Percentiles rank a stretch among this genome's conserved stretches.
Conservation (phyloP, 2,113 vertebrate species). For the Arvicanthis niloticus region DNA sequence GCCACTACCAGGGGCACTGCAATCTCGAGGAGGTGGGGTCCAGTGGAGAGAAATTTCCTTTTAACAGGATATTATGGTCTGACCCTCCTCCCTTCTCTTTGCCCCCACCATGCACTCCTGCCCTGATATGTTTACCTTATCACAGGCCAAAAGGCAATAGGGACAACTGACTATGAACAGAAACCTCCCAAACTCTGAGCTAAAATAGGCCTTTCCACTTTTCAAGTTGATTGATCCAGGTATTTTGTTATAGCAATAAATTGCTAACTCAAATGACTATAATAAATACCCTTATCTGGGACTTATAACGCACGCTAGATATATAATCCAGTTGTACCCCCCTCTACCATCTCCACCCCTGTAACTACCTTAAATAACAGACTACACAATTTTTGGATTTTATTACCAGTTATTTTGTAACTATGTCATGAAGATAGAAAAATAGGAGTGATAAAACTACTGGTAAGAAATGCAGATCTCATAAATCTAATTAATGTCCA, state of each 20-base stretch:
- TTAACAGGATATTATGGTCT: background rate
- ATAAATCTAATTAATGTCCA: conserved; percentile 49
- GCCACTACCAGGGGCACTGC: background rate
- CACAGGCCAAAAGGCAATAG: background rate
- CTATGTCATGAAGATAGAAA: conserved; percentile 46
- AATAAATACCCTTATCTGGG: background rate
- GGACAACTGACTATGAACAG: background rate
- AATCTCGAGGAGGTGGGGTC: too few relatives aligned
- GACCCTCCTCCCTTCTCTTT: background rate
- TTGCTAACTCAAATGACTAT: background rate
- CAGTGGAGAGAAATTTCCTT: background rate
- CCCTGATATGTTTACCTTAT: background rate
- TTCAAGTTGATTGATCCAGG: background rate
- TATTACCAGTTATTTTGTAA: conserved; percentile 57
- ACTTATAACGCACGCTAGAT: background rate
- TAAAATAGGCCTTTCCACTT: background rate
- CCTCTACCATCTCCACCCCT: too few relatives aligned
- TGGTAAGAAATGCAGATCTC: conserved; percentile 24
- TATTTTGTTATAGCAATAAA: background rate
- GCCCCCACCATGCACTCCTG: background rate
- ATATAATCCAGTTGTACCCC: background rate
- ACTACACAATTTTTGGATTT: background rate
- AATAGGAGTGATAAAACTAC: conserved; percentile 46
- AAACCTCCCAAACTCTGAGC: background rate
- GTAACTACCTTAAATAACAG: conserved; percentile 21